Evolutionary conservation across 2,888 invertebrate genomes (phyloP).

Genomic region (Euspilapteryx auroguttella): DNA sequence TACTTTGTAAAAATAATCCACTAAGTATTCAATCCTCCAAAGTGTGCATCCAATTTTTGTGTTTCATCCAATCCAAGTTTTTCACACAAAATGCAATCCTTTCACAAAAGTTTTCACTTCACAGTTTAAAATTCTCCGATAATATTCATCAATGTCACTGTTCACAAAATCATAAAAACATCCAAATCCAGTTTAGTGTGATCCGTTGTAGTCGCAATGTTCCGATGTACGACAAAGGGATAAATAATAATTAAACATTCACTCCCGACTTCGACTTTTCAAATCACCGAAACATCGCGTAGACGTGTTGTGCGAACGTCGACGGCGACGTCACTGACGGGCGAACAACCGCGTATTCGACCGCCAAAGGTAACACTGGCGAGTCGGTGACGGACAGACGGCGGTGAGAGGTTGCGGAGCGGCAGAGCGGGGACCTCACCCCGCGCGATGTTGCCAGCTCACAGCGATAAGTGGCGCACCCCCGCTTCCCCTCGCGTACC

Average conservation of each 20-base stretch:
- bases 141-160: conserved; percentile 41
- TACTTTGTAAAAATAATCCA: no score
- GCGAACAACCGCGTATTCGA: conserved; percentile 52
- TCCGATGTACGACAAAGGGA: conserved; percentile 67
- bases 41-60: conserved; percentile 21
- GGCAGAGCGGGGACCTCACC: conserved; percentile 50
- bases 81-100: conserved; percentile 39
- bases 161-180: conserved; percentile 35
- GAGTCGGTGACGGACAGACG: conserved; percentile 17
- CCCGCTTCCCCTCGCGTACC: conserved; percentile 32
- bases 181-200: conserved; percentile 45
- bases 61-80: conserved; percentile 32
- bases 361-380: conserved; percentile 68
- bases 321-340: conserved; percentile 56
- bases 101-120: conserved; percentile 50
- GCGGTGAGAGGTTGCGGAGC: conserved; percentile 64
- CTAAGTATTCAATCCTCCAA: conserved; percentile 14
- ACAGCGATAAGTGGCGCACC: conserved; percentile 59
- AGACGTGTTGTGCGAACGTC: conserved; percentile 58
- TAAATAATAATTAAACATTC: conserved; percentile 49
- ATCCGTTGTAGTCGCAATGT: conserved; percentile 67
- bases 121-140: conserved; percentile 34
- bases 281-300: conserved; percentile 55
- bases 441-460: conserved; percentile 60
- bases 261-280: conserved; percentile 52